Evolutionary conservation across 1,140 invertebrate genomes (phyloP).

Genomic region (Parasteatoda tepidariorum): DNA sequence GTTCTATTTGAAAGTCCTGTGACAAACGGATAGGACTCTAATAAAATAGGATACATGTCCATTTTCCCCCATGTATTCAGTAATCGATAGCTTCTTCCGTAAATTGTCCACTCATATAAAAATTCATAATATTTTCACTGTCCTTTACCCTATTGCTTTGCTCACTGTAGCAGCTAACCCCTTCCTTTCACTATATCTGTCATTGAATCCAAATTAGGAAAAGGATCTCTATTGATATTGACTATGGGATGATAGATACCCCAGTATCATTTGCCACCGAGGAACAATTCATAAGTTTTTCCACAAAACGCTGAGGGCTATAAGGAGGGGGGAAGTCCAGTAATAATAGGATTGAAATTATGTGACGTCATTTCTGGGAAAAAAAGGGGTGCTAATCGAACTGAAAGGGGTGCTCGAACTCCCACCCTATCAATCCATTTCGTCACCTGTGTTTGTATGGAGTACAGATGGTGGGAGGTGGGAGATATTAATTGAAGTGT

Average conservation of each 20-base stretch:
- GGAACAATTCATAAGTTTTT: background rate
- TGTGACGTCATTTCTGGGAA: constrained; percentile 26
- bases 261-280: background rate
- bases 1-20: no score
- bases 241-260: background rate
- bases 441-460: constrained; percentile 42
- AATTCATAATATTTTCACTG: no score
- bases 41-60: no score
- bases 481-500: constrained; percentile 49
- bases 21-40: no score
- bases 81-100: no score
- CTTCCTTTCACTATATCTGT: background rate
- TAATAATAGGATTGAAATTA: constrained; percentile 1
- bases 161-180: background rate
- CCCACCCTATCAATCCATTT: constrained; percentile 1
- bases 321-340: background rate
- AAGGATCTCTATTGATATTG: background rate
- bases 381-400: background rate
- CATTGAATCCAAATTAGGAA: background rate
- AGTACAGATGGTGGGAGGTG: background rate
- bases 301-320: background rate
- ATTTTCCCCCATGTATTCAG: no score
- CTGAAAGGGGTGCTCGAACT: background rate
- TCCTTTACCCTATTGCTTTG: no score
- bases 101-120: no score